Evolutionary conservation across 2,888 invertebrate species (phyloP).

Genomic region (Steromphala cineraria): DNA sequence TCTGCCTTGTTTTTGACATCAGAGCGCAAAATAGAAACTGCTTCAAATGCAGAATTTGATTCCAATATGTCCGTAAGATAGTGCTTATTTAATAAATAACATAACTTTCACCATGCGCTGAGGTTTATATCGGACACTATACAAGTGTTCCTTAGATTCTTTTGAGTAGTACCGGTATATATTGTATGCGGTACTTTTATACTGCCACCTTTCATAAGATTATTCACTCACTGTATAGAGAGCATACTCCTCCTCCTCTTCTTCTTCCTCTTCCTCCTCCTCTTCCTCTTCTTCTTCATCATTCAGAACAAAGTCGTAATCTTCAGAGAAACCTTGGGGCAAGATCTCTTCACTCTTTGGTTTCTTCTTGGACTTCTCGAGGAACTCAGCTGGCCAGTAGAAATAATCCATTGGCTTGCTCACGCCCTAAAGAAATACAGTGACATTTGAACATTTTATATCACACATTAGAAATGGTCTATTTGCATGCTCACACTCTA

Average conservation of each 20-base stretch:
- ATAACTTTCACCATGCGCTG: too few relatives aligned
- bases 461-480: too few relatives aligned
- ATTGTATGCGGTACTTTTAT: neutral
- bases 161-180: too few relatives aligned
- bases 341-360: slow-evolving; percentile 35
- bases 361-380: slow-evolving; percentile 43
- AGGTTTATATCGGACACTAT: too few relatives aligned
- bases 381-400: slow-evolving; percentile 78
- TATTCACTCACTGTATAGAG: slow-evolving; percentile 33
- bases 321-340: slow-evolving; percentile 45
- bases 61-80: too few relatives aligned
- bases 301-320: slow-evolving; percentile 26
- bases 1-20: too few relatives aligned
- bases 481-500: too few relatives aligned
- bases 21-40: too few relatives aligned
- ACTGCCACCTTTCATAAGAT: neutral
- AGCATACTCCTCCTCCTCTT: slow-evolving; percentile 39
- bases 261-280: slow-evolving; percentile 50
- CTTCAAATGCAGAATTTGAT: too few relatives aligned
- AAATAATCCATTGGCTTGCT: slow-evolving; percentile 78
- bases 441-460: too few relatives aligned
- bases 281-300: slow-evolving; percentile 33
- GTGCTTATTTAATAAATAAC: too few relatives aligned
- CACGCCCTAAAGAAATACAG: slow-evolving; percentile 67
- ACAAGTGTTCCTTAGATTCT: too few relatives aligned